Percentiles rank a stretch among this genome's conserved stretches.
These are phyloP conservation scores for Neodiprion virginianus DNA, from an alignment of 1,140 invertebrate genomes.

Conservation along the genomic window DNA sequence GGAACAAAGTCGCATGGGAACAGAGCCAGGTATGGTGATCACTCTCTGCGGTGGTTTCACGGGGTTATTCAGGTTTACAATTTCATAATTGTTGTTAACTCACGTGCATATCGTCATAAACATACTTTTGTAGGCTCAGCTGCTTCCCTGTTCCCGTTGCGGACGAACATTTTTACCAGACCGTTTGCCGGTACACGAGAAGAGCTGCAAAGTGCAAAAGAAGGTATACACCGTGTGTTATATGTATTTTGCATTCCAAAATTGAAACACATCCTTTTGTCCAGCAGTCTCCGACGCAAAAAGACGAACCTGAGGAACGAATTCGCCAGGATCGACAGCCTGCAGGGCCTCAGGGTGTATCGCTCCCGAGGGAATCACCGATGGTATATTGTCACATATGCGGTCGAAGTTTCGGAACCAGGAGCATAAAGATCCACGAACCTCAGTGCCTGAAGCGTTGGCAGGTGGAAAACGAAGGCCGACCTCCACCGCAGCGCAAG, in stretches of 20 bases:
- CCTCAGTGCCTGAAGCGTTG: conserved; percentile 81
- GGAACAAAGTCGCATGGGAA: conserved; percentile 67
- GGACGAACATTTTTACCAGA: conserved; percentile 74
- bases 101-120: too few species aligned
- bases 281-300: neutral
- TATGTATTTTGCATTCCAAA: neutral
- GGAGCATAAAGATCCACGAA: conserved; percentile 77
- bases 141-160: conserved; percentile 74
- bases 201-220: conserved; percentile 62
- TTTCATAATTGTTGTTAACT: too few species aligned
- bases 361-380: conserved; percentile 8
- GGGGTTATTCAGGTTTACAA: conserved; percentile 15
- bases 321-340: neutral
- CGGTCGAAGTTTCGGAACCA: conserved; percentile 74
- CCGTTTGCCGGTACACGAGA: conserved; percentile 70
- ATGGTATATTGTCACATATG: conserved; percentile 73
- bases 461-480: conserved; percentile 69
- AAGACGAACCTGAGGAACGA: neutral
- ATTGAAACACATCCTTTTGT: neutral
- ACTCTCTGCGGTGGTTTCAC: conserved; percentile 57
- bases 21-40: conserved; percentile 62
- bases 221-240: conserved; percentile 32
- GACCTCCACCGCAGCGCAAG: conserved; percentile 53
- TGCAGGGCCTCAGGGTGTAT: neutral
- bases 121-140: conserved; percentile 50